Conservation (phyloP, 2,888 invertebrate species). For the Cephonodes hylas region DNA sequence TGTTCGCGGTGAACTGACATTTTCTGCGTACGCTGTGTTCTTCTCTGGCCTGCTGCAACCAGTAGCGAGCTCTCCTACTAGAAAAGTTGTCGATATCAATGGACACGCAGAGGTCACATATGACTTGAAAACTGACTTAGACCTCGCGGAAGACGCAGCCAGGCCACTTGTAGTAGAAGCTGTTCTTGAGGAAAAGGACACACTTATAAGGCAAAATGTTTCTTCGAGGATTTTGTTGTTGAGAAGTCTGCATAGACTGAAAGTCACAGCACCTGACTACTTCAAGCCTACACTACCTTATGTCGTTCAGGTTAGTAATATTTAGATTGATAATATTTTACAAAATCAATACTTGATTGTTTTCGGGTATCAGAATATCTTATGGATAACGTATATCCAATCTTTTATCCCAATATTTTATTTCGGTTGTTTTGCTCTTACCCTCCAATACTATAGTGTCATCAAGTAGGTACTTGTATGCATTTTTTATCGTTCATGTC, state of each 20-base stretch:
- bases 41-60: slow-evolving; percentile 90
- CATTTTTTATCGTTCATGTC: too few relatives aligned
- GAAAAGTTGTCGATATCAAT: slow-evolving; percentile 85
- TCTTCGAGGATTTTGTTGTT: slow-evolving; percentile 84
- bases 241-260: slow-evolving; percentile 80
- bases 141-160: slow-evolving; percentile 88
- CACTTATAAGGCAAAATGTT: slow-evolving; percentile 90
- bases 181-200: slow-evolving; percentile 93
- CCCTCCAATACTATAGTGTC: too few relatives aligned
- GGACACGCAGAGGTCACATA: slow-evolving; percentile 87
- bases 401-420: too few relatives aligned
- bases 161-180: slow-evolving; percentile 92
- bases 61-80: slow-evolving; percentile 86
- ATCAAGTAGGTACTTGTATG: too few relatives aligned
- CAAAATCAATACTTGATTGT: too few relatives aligned
- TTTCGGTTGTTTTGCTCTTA: too few relatives aligned
- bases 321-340: too few relatives aligned
- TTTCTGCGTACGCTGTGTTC: slow-evolving; percentile 91
- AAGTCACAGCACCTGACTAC: slow-evolving; percentile 90
- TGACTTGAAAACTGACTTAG: slow-evolving; percentile 87
- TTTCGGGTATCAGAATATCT: too few relatives aligned
- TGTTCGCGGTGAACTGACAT: slow-evolving; percentile 91
- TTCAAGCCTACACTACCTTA: slow-evolving; percentile 95
- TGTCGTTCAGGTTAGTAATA: slow-evolving; percentile 82
- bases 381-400: too few relatives aligned